phyloP scores from a whole-genome alignment of 2,888 invertebrate genomes.

The Lithophane ornitopus region DNA sequence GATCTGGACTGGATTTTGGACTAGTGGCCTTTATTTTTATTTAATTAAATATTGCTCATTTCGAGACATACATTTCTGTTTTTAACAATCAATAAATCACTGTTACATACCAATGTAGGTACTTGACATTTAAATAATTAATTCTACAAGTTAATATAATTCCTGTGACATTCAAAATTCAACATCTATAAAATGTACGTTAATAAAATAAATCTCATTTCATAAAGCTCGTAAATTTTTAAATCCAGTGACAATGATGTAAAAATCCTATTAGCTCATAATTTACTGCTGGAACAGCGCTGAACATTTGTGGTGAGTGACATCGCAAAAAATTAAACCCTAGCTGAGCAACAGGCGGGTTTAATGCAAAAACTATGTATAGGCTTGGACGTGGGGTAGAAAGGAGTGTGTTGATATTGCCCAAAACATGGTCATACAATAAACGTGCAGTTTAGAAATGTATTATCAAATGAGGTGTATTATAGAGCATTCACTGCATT shows the following conservation, averaged over 20 bases:
- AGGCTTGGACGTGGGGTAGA: not conserved
- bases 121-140: too few species aligned
- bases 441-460: not conserved
- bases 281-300: conserved; percentile 39
- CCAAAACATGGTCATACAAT: not conserved
- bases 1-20: too few species aligned
- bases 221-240: conserved; percentile 2
- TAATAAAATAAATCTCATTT: not conserved
- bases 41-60: too few species aligned
- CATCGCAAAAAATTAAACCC: conserved; percentile 39
- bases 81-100: too few species aligned
- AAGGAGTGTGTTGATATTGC: not conserved
- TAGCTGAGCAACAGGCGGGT: conserved; percentile 46
- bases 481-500: not conserved
- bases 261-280: conserved; percentile 26
- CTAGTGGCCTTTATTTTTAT: too few species aligned
- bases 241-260: conserved; percentile 15
- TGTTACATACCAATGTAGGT: too few species aligned
- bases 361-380: conserved; percentile 28
- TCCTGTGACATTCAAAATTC: too few species aligned
- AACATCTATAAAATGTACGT: too few species aligned
- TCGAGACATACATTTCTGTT: too few species aligned
- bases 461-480: not conserved
- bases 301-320: conserved; percentile 42
- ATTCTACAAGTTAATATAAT: too few species aligned